Base-by-base conservation (phyloP, 1,140 invertebrate genomes). In the Palaemon carinicauda region DNA sequence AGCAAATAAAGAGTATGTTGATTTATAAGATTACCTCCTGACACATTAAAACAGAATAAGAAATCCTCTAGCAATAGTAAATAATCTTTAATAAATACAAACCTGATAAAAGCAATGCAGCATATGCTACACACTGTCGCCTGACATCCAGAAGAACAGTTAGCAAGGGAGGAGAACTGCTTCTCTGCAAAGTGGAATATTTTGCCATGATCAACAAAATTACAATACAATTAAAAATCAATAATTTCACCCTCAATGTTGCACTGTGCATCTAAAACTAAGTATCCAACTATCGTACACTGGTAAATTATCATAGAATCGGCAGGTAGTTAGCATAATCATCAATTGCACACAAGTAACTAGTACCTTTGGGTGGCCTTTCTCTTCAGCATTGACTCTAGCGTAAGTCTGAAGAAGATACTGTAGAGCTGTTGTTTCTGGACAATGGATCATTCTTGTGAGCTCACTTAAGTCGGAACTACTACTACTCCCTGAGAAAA, bases 41-140 rank as follows among this genome's bases (percentile, higher is more conserved):
- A n/a, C n/a, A n/a, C n/a, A n/a, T n/a, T n/a, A n/a, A n/a, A n/a
- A n/a, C n/a, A n/a, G 12, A 41, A 41, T 41, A 41, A 9, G 41
- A 5, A 41, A 41, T 12, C 7, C 7, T 41, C 41, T 9, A 41
- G 5, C 41, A 41, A 12, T 9, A 60, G 17, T 27, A 7, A 9
- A n/a, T 3, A 52, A 78, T 2, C 27, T 52, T 52, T n/a, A 10
- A 51, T 21, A 52, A 78, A 14, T 19, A 41, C 60, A 52, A 4
- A 86, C 83, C 83, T 79, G 83, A 86, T 50, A 86, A 78, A 21
- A 86, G 83, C n/a, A 86, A 71, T n/a, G 74, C 78, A 41, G 75
- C 12, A 21, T 86, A 77, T 33, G 83, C 77, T 54, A 86, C 69
- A 78, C 83, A 80, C 83, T 86, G 83, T 19, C 27, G 41, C 27